Percentiles rank a stretch among this genome's conserved stretches.
phyloP scores from a whole-genome alignment of 1,140 invertebrate species.

The Bombus sylvicola region DNA sequence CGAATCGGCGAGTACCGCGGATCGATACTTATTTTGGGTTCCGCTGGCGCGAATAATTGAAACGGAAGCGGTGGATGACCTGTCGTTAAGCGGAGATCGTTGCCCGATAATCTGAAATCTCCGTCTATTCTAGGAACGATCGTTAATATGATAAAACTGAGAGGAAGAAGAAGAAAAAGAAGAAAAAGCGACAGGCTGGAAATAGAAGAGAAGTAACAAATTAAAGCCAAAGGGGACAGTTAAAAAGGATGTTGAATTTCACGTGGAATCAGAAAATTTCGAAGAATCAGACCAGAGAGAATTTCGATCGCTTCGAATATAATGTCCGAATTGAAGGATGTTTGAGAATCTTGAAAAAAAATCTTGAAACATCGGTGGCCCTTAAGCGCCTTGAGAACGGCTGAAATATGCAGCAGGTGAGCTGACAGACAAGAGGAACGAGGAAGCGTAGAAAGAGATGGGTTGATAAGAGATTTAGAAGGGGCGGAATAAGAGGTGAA shows the following conservation, averaged over 20 bases:
- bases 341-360: neutral
- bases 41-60: conserved; percentile 50
- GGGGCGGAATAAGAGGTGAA: conserved; percentile 30
- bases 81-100: conserved; percentile 42
- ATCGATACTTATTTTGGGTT: conserved; percentile 45
- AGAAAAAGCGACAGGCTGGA: neutral
- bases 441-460: neutral
- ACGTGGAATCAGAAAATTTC: too few relatives aligned
- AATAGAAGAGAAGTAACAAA: neutral
- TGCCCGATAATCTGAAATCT: conserved; percentile 40
- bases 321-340: neutral
- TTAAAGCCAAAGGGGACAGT: neutral
- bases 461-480: conserved; percentile 37
- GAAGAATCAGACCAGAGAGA: neutral
- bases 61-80: conserved; percentile 49
- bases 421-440: neutral
- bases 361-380: conserved; percentile 7
- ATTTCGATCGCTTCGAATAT: neutral
- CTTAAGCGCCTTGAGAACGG: neutral
- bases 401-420: conserved; percentile 20
- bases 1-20: conserved; percentile 14
- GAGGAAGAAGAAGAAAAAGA: neutral
- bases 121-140: conserved; percentile 7
- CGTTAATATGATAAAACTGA: neutral
- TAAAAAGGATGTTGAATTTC: neutral